A percentile compares a stretch with the other conserved stretches of the same genome.
Evolutionary conservation across 2,888 invertebrate genomes (phyloP).

Genomic region (Microctonus aethiopoides): DNA sequence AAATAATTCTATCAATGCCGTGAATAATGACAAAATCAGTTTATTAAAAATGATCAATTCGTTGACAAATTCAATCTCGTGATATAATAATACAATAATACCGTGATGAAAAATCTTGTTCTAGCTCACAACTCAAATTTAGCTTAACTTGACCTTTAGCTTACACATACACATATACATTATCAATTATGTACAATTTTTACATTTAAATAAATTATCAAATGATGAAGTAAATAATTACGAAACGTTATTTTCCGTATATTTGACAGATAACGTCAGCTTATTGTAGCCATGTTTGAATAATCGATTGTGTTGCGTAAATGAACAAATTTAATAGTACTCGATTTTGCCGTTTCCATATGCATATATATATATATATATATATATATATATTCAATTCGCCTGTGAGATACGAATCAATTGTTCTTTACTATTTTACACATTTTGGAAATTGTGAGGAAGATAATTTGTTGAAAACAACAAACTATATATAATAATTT

Average conservation of each 20-base stretch:
- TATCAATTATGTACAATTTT: neutral
- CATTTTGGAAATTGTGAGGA: neutral
- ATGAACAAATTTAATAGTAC: neutral
- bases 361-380: neutral
- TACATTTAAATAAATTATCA: neutral
- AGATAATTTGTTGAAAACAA: too few relatives aligned
- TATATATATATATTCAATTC: too few relatives aligned
- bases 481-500: too few relatives aligned
- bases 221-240: neutral
- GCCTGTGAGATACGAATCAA: too few relatives aligned
- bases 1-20: neutral
- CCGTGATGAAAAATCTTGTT: neutral
- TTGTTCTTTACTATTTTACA: too few relatives aligned
- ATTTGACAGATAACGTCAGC: slow-evolving; percentile 2
- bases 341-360: too few relatives aligned
- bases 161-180: neutral
- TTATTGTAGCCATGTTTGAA: neutral
- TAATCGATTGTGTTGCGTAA: slow-evolving; percentile 6
- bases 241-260: neutral
- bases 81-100: neutral
- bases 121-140: neutral
- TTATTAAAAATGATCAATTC: neutral
- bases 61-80: neutral
- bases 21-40: neutral
- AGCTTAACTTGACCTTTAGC: neutral